phyloP scores from a whole-genome alignment of 2,888 invertebrate genomes.

The Mythimna pallens region DNA sequence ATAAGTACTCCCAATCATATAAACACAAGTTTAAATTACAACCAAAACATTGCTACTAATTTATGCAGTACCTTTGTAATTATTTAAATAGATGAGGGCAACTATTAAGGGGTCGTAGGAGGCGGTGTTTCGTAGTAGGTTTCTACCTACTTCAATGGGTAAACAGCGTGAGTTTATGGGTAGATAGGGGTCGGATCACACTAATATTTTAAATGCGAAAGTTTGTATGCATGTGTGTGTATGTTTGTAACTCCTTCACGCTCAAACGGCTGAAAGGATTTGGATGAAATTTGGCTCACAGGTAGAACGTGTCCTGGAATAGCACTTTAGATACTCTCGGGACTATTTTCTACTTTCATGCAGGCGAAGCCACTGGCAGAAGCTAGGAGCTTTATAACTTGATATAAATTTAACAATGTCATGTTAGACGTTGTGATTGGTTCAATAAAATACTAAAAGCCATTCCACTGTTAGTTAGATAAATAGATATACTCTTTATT shows the following conservation, averaged over 20 bases:
- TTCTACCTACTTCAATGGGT: background rate
- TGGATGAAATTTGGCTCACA: too few species aligned
- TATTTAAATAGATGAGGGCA: background rate
- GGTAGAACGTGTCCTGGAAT: too few species aligned
- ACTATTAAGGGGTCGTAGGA: background rate
- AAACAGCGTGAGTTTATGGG: background rate
- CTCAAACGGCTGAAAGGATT: too few species aligned
- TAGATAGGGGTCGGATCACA: background rate
- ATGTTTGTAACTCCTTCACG: too few species aligned
- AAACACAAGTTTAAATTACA: background rate
- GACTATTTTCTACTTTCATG: too few species aligned
- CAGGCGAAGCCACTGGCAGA: too few species aligned
- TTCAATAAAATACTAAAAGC: background rate
- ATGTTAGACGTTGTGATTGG: background rate
- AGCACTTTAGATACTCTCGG: too few species aligned
- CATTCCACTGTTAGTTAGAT: background rate
- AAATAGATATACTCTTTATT: too few species aligned
- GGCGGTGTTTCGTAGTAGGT: background rate
- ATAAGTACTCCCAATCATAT: conserved; percentile 11
- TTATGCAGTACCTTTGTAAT: background rate
- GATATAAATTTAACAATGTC: background rate
- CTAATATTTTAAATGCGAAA: too few species aligned
- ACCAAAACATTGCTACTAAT: background rate
- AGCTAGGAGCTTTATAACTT: background rate
- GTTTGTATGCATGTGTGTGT: too few species aligned